Evolutionary conservation across 1,140 invertebrate genomes (phyloP), one percentile per base, ranked within the genome.

Genomic region (Neoseiulus cucumeris): DNA sequence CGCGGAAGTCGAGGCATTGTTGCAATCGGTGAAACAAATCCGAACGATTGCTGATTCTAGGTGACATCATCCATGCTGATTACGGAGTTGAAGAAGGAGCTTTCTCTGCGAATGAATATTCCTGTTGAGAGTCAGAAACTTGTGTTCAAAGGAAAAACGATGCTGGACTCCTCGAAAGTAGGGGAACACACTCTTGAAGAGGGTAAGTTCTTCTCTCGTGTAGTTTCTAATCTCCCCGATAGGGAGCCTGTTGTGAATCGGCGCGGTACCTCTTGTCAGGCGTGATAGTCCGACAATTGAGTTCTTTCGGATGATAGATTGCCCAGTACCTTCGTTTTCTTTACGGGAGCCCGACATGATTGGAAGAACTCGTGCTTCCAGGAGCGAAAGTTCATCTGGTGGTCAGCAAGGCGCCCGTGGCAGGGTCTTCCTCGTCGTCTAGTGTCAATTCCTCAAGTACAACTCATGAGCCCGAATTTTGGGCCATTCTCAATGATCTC

Each of bases 81-180:
- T n/a, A 70, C 64, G 39, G 47, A 64, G 41, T 66, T 77, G 0
- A 77, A 77, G 68, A 69, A 73, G 45, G 70, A 73, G 33, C 72
- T 77, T n/a, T 69, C 72, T 28, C 68, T 70, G 47, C 69, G 74
- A 42, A 66, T 76, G 22, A 71, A 73, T 47, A 73, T 76, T 30
- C 74, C 75, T 25, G 71, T 73, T 29, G 72, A 71, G 64, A 71
- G 75, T 45, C 75, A 77, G 64, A 74, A 72, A 68, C 69, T 77
- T 25, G 70, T 76, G 12, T 77, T 72, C 64, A 73, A 72, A 68
- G 75, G 75, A 30, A 75, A 74, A 69, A 71, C 74, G 30, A 66
- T 77, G 17, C 64, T 69, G 67, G 75, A 75, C 74, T 66, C 67
- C 20, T 59, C 51, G n/a, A 59, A 59, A 25, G 51, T 59, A 6